Percentiles rank a stretch among this genome's conserved stretches.
These are phyloP conservation scores for Cynodonichthys magdalenae DNA, from an alignment of 2,797 vertebrate species.

Conservation along the genomic window DNA sequence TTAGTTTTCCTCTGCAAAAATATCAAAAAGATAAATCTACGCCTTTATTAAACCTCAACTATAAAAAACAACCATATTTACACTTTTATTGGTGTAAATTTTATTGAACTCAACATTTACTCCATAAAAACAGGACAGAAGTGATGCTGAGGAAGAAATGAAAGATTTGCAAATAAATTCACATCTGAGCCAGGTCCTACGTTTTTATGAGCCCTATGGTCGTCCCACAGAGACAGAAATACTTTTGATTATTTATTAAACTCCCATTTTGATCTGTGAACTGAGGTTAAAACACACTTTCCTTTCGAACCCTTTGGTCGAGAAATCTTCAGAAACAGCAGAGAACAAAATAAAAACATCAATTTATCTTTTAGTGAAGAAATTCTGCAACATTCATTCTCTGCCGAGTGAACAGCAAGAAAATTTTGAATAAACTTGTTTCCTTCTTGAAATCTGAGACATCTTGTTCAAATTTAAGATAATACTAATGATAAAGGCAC, in stretches of 20 bases:
- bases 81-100: slow-evolving; percentile 50
- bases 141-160: slow-evolving; percentile 24
- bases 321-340: slow-evolving; percentile 38
- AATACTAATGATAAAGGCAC: slow-evolving; percentile 63
- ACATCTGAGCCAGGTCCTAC: slow-evolving; percentile 33
- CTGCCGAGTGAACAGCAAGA: slow-evolving; percentile 39
- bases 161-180: slow-evolving; percentile 43
- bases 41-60: not conserved
- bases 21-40: no score
- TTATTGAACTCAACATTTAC: slow-evolving; percentile 69
- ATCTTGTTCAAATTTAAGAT: slow-evolving; percentile 20
- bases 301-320: slow-evolving; percentile 57
- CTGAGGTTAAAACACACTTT: slow-evolving; percentile 17
- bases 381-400: slow-evolving; percentile 57
- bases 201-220: slow-evolving; percentile 20
- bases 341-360: slow-evolving; percentile 21
- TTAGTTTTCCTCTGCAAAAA: no score
- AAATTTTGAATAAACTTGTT: slow-evolving; percentile 32
- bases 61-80: slow-evolving; percentile 16
- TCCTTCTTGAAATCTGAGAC: slow-evolving; percentile 34
- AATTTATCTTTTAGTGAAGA: slow-evolving; percentile 29
- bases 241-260: slow-evolving; percentile 31
- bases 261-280: slow-evolving; percentile 23
- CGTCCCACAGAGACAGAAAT: slow-evolving; percentile 40
- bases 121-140: slow-evolving; percentile 55